Base-by-base conservation (phyloP, 1,140 invertebrate species). In the Aphis craccivora region DNA sequence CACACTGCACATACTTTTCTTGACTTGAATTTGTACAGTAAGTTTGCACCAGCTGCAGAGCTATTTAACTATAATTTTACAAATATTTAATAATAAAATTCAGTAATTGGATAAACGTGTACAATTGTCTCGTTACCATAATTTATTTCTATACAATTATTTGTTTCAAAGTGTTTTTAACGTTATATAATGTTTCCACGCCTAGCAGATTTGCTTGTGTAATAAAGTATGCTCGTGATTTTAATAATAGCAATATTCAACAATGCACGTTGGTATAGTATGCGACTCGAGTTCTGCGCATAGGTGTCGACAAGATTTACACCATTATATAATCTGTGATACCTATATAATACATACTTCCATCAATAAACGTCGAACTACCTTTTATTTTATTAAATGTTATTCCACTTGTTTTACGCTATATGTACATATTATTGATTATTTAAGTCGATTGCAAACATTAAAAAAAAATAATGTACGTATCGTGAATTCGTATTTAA, bases 31-130 rank as follows among this genome's bases (percentile, higher is more conserved):
- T 90, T 90, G 89, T 90, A 90, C 18, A 90, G 53, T 90, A 90
- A 90, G 53, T 90, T 67, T 90, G 30, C 55, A 55, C 89, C 89
- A 90, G 89, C 89, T 90, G 53, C 60, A 90, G 35, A 67, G 53
- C 53, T 90, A 90, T 90, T 90, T 90, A 90, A 20, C 89, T 18
- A 76, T 76, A 76, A 5, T 67, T 67, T 90, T 67, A 76, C 53
- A 90, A 90, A 90, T 90, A 90, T 90, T 90, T 90, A 90, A 20
- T 90, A 90, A 30, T 60, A 76, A 76, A n/a, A 60, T 90, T 60
- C 55, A 88, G 37, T 43, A 60, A 35, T 30, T 48, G 30, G 48
- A 35, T 40, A 40, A 2, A 18, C 51, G 51, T 30, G 11, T 30
- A 37, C 40, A 37, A 22, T 18, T 48, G n/a, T 35, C 6, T 51